phyloP scores from a whole-genome alignment of 2,888 invertebrate genomes.

The Lampropteryx suffumata region DNA sequence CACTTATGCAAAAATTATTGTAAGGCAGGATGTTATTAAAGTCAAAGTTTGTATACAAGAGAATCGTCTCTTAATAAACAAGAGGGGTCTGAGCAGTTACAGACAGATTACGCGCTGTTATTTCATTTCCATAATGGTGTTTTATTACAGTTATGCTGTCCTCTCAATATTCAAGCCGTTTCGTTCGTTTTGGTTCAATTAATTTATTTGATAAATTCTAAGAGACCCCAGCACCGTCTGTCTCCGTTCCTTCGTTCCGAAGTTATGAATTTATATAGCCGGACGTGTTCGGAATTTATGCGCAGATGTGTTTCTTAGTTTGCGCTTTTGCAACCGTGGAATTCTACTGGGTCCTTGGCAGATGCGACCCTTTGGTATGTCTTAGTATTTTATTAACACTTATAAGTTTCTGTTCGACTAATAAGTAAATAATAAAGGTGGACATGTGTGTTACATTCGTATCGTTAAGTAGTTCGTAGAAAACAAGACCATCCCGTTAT shows the following conservation, averaged over 20 bases:
- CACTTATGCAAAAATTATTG: too few species aligned
- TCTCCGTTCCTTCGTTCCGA: constrained; percentile 60
- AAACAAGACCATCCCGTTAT: constrained; percentile 1
- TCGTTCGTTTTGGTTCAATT: constrained; percentile 71
- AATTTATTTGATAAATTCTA: constrained; percentile 77
- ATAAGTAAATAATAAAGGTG: too few species aligned
- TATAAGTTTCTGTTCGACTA: too few species aligned
- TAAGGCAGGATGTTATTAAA: neutral
- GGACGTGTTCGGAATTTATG: constrained; percentile 75
- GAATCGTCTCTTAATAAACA: constrained; percentile 2
- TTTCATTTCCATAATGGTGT: constrained; percentile 34
- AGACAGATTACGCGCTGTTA: constrained; percentile 22
- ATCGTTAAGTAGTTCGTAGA: neutral
- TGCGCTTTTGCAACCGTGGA: constrained; percentile 52
- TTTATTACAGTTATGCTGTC: constrained; percentile 39
- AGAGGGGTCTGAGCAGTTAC: constrained; percentile 13
- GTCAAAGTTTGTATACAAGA: constrained; percentile 3
- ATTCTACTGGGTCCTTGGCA: constrained; percentile 47
- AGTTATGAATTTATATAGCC: constrained; percentile 78
- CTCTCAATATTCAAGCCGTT: constrained; percentile 61
- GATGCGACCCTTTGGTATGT: constrained; percentile 43
- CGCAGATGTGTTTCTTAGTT: constrained; percentile 68
- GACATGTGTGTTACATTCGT: too few species aligned
- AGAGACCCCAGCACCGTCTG: constrained; percentile 60
- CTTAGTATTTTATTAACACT: constrained; percentile 20